phyloP scores from a whole-genome alignment of 2,113 vertebrate genomes.

The Perca schrenkii region DNA sequence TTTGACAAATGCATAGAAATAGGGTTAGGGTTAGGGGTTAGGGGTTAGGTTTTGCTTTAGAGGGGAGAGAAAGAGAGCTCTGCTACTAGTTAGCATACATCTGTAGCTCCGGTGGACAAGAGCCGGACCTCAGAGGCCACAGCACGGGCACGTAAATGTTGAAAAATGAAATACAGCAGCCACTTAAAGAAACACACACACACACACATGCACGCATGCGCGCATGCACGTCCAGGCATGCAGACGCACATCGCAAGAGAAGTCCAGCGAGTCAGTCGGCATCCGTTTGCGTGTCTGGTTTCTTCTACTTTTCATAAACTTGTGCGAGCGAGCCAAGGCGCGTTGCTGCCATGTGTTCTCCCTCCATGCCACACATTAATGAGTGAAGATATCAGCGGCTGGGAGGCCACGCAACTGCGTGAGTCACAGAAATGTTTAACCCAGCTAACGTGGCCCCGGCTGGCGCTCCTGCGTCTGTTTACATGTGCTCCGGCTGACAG shows the following conservation, averaged over 20 bases:
- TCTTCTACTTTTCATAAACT: slow-evolving; percentile 63
- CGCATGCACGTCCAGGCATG: slow-evolving; percentile 59
- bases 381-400: slow-evolving; percentile 56
- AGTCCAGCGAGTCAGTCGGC: slow-evolving; percentile 39
- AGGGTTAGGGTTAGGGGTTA: too few relatives aligned
- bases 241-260: slow-evolving; percentile 8
- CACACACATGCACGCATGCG: not conserved
- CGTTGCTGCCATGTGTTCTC: slow-evolving; percentile 75
- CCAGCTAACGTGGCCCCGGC: slow-evolving; percentile 41
- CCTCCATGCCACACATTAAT: slow-evolving; percentile 70
- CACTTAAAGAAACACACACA: slow-evolving; percentile 55
- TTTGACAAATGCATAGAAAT: too few relatives aligned
- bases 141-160: slow-evolving; percentile 60
- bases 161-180: slow-evolving; percentile 79
- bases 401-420: slow-evolving; percentile 52
- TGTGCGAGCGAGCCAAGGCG: slow-evolving; percentile 58
- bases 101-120: slow-evolving; percentile 64
- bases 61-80: slow-evolving; percentile 52
- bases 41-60: too few relatives aligned
- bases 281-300: slow-evolving; percentile 78
- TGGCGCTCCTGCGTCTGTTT: slow-evolving; percentile 47
- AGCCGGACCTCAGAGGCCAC: slow-evolving; percentile 65
- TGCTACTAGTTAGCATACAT: slow-evolving; percentile 82
- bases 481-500: slow-evolving; percentile 59
- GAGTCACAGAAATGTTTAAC: slow-evolving; percentile 58